phyloP scores from a whole-genome alignment of 2,888 invertebrate genomes.

The Morinoia aosen region DNA sequence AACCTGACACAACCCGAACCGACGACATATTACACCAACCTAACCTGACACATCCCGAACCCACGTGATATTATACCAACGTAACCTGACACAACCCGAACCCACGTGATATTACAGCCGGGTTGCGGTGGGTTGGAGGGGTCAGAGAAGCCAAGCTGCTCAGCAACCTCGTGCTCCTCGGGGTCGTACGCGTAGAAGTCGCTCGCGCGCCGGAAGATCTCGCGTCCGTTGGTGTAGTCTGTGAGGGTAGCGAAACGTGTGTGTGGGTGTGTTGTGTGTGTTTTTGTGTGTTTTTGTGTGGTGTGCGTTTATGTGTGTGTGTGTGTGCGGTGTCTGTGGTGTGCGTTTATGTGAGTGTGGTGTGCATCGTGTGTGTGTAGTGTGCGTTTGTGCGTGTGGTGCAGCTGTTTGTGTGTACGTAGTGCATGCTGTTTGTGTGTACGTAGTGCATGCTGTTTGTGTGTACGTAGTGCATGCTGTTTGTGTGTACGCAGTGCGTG shows the following conservation, averaged over 20 bases:
- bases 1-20: background rate
- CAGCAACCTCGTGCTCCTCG: constrained; percentile 64
- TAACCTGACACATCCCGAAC: background rate
- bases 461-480: too few species aligned
- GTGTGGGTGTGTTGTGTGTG: too few species aligned
- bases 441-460: too few species aligned
- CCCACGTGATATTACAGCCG: constrained; percentile 66
- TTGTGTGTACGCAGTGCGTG: too few species aligned
- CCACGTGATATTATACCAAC: background rate
- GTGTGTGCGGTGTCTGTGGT: background rate
- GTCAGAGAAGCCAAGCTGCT: constrained; percentile 66
- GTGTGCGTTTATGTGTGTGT: background rate
- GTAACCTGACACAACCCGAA: background rate
- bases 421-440: too few species aligned
- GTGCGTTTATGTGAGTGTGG: constrained; percentile 47
- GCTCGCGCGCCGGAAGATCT: constrained; percentile 56
- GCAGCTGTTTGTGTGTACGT: too few species aligned
- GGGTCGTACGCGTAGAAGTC: constrained; percentile 65
- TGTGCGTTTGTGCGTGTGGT: too few species aligned
- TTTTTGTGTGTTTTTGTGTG: background rate
- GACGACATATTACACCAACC: background rate
- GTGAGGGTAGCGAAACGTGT: background rate
- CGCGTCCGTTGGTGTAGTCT: constrained; percentile 12
- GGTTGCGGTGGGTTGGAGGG: constrained; percentile 65
- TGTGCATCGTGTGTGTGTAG: too few species aligned